phyloP scores from a whole-genome alignment of 2,797 vertebrate species.

The Lutjanus campechanus region DNA sequence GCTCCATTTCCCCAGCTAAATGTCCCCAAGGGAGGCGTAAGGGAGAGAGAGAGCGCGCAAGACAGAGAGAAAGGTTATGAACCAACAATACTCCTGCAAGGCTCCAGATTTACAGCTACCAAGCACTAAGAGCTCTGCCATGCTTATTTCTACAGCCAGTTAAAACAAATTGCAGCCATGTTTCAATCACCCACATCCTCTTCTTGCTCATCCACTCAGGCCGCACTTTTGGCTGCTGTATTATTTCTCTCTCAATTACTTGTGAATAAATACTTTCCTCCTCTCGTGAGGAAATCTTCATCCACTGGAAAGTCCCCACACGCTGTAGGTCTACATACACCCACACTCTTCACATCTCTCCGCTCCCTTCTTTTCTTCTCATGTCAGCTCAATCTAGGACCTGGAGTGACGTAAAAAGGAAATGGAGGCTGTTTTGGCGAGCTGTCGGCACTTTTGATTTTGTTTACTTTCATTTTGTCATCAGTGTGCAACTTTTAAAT shows the following conservation, averaged over 20 bases:
- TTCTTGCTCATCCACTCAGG: conserved; percentile 75
- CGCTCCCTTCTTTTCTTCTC: conserved; percentile 34
- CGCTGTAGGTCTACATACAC: conserved; percentile 32
- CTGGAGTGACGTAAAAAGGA: conserved; percentile 27
- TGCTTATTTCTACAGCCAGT: conserved; percentile 87
- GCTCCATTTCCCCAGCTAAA: conserved; percentile 83
- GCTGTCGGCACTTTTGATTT: conserved; percentile 39
- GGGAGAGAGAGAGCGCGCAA: conserved; percentile 69
- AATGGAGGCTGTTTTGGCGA: conserved; percentile 39
- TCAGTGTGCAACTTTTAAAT: conserved; percentile 10
- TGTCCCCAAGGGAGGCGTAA: conserved; percentile 80
- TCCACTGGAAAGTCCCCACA: conserved; percentile 72
- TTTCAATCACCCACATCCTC: conserved; percentile 82
- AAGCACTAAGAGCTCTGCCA: conserved; percentile 76
- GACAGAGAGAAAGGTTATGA: conserved; percentile 79
- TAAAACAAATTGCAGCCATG: conserved; percentile 86
- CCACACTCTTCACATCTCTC: conserved; percentile 37
- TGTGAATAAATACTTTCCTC: conserved; percentile 83
- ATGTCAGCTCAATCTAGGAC: conserved; percentile 34
- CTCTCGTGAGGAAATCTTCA: conserved; percentile 72
- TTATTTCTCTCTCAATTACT: conserved; percentile 81
- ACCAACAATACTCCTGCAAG: conserved; percentile 75
- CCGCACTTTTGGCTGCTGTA: conserved; percentile 66
- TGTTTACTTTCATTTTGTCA: conserved; percentile 43
- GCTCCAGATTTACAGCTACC: conserved; percentile 83